Evolutionary conservation across 2,888 invertebrate genomes (phyloP), one percentile per base, ranked within the genome.

Genomic region (Caradrina kadenii): DNA sequence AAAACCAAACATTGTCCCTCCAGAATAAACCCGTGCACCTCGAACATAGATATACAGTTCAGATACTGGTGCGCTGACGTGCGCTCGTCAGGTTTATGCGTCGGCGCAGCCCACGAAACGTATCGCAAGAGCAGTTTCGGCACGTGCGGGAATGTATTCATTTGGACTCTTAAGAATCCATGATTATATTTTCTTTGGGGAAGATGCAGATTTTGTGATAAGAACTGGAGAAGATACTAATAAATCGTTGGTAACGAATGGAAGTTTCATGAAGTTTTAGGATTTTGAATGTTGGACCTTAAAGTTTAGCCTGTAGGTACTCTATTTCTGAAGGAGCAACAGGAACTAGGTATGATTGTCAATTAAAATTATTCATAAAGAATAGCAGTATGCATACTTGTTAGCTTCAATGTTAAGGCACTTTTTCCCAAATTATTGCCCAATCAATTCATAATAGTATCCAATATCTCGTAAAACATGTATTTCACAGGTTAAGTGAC

Each of bases 41-140:
- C 62, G 49, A 80, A 76, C 73, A 72, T 74, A 82, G 81, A 82
- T 82, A 79, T 81, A 76, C 83, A 74, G 78, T 69, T 69, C 56
- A 70, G 80, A 83, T 83, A 73, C 73, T 52, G 70, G 26, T 42
- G 45, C 45, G 73, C 61, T 80, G 80, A 76, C 76, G 69, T 68
- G 61, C 70, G 62, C 64, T 77, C 82, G 84, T 82, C 83, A 84
- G 75, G 77, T 84, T 84, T 84, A 84, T 84, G 84, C 76, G 73
- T 74, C 61, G 56, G 77, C 65, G 60, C 67, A 60, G 52, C 13
- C 56, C 45, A 62, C 71, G 71, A 48, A 76, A 77, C 66, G 63
- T 52, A 70, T 63, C 56, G 63, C 62, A 64, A 56, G 56, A 65
- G 65, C 31, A 45, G 63, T 64, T 64, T 62, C 48, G 69, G 81